Conservation (phyloP, 2,888 invertebrate species). For the Synergus itoensis region DNA sequence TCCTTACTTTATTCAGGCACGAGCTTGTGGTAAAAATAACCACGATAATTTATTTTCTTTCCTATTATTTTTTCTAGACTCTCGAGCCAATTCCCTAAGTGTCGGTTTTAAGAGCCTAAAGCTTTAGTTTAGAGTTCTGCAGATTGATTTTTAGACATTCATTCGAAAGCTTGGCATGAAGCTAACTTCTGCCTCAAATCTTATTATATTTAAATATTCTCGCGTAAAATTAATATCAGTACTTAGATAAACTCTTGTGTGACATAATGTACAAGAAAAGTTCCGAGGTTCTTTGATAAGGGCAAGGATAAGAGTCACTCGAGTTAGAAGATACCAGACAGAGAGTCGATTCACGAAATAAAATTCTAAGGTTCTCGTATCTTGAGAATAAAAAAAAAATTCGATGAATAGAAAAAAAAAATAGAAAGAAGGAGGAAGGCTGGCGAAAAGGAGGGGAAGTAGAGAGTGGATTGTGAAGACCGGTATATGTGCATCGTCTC, state of each 20-base stretch:
- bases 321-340: background rate
- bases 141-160: background rate
- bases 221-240: background rate
- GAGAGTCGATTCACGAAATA: background rate
- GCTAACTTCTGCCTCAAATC: background rate
- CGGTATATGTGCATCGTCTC: conserved; percentile 12
- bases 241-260: background rate
- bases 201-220: background rate
- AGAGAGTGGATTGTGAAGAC: background rate
- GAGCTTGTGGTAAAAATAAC: background rate
- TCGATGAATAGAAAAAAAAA: background rate
- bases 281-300: background rate
- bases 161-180: background rate
- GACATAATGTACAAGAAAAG: background rate
- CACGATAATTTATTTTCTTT: background rate
- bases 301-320: background rate
- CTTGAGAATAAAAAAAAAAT: too few species aligned
- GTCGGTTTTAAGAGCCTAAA: background rate
- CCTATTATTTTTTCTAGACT: background rate
- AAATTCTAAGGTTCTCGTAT: background rate
- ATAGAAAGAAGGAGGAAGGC: background rate
- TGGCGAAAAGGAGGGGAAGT: conserved; percentile 15
- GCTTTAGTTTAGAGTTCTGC: background rate
- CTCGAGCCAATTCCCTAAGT: background rate
- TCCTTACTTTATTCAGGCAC: background rate